Evolutionary conservation across 2,888 invertebrate species (phyloP), one percentile per base, ranked within the genome.

Genomic region (Lymantria dispar): DNA sequence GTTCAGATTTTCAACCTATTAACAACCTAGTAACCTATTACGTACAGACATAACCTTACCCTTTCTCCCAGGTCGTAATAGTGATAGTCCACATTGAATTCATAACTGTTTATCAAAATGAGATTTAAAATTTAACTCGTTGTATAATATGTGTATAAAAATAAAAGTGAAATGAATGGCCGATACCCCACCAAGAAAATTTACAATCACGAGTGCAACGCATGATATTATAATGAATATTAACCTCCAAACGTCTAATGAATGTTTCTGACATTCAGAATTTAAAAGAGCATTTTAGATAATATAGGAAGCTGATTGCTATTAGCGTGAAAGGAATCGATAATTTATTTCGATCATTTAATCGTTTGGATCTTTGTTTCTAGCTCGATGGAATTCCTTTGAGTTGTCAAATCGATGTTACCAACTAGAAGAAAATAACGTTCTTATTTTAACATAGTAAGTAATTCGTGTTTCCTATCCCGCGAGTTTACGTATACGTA

Each of bases 231-330:
- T 48, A 50, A 41, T 45, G 45, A 39, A 52, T 52, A 42, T 29
- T 45, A 59, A 56, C 54, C 65, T 68, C 54, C 52, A 62, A 58
- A 58, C 36, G 43, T 30, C 45, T 56, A 42, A 53, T 50, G 43
- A 59, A 57, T 54, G 55, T 57, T 45, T 51, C 52, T 58, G 61
- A 55, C 59, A 63, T 67, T 68, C 58, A 58, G 29, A 51, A 56
- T 54, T 54, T 54, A 43, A 55, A 59, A 47, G 38, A 51, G 40
- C 43, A 58, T 56, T 64, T 57, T 54, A 64, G 52, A 58, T 38
- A 38, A 38, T 38, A 12, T 38, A n/a, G n/a, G 38, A 38, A 38
- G 38, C 38, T 10, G 38, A 1, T 38, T 36, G 36, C 2, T 38
- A 38, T 38, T 38, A 12, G 1, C 38, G 11, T 38, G 38, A 38